phyloP scores from a whole-genome alignment of 1,140 invertebrate species.

The Trypoxylus dichotomus region DNA sequence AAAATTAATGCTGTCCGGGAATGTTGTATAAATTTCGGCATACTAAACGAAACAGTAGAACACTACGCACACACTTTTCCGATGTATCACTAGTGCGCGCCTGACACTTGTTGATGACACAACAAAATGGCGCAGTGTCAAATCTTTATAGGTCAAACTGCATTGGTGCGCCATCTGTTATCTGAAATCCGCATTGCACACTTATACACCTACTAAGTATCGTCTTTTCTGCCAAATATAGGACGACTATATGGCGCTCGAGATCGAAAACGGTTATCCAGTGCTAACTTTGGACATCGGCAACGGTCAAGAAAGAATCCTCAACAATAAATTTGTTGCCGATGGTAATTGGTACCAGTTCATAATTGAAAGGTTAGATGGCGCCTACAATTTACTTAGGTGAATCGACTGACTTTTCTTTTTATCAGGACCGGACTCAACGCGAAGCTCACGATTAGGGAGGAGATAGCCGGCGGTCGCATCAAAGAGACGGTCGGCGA shows the following conservation, averaged over 20 bases:
- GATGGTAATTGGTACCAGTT: constrained; percentile 91
- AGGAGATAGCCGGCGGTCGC: constrained; percentile 67
- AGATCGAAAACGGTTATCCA: constrained; percentile 85
- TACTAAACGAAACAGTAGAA: no score
- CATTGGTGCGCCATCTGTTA: no score
- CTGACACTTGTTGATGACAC: no score
- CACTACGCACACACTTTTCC: no score
- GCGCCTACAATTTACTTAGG: not conserved
- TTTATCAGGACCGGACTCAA: constrained; percentile 74
- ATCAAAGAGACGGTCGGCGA: constrained; percentile 61
- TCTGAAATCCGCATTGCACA: no score
- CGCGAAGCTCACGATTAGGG: constrained; percentile 77
- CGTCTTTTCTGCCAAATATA: constrained; percentile 49
- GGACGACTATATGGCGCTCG: constrained; percentile 92
- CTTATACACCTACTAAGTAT: no score
- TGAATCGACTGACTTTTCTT: not conserved
- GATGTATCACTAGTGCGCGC: no score
- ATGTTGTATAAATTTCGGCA: no score
- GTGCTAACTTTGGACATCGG: constrained; percentile 87
- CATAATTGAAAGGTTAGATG: constrained; percentile 76
- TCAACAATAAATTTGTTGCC: constrained; percentile 74
- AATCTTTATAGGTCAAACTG: no score
- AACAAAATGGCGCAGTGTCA: no score
- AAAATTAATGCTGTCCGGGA: no score
- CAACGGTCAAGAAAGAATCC: constrained; percentile 75